Evolutionary conservation across 2,113 vertebrate genomes (phyloP).

Genomic region (Pristiophorus japonicus): DNA sequence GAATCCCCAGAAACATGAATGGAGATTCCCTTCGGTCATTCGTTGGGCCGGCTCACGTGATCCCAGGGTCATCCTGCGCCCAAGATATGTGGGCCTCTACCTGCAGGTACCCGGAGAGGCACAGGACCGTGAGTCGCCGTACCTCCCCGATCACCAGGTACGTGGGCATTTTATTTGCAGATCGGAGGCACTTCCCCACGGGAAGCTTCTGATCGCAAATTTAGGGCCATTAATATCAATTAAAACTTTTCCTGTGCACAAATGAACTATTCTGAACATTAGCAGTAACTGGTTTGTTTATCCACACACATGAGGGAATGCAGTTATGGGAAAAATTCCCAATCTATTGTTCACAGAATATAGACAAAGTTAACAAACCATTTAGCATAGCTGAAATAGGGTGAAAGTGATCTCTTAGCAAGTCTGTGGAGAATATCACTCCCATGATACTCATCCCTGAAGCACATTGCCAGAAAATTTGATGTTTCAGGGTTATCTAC

Average conservation of each 20-base stretch:
- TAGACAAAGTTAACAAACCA: not conserved
- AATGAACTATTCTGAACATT: not conserved
- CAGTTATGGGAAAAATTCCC: not conserved
- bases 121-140: too few relatives aligned
- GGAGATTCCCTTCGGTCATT: too few relatives aligned
- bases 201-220: too few relatives aligned
- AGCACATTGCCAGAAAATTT: not conserved
- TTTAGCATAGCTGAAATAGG: not conserved
- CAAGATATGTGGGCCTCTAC: too few relatives aligned
- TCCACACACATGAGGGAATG: not conserved
- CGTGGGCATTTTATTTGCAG: too few relatives aligned
- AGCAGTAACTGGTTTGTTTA: not conserved
- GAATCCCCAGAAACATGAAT: too few relatives aligned
- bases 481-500: not conserved
- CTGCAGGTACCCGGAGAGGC: too few relatives aligned
- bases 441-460: not conserved
- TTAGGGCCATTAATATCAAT: not conserved
- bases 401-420: not conserved
- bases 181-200: too few relatives aligned
- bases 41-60: too few relatives aligned
- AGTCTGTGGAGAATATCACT: not conserved
- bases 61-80: too few relatives aligned
- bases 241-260: not conserved
- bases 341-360: not conserved
- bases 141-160: too few relatives aligned